These are phyloP conservation scores for Prosapia bicincta DNA, from an alignment of 2,888 invertebrate species.

Conservation along the genomic window DNA sequence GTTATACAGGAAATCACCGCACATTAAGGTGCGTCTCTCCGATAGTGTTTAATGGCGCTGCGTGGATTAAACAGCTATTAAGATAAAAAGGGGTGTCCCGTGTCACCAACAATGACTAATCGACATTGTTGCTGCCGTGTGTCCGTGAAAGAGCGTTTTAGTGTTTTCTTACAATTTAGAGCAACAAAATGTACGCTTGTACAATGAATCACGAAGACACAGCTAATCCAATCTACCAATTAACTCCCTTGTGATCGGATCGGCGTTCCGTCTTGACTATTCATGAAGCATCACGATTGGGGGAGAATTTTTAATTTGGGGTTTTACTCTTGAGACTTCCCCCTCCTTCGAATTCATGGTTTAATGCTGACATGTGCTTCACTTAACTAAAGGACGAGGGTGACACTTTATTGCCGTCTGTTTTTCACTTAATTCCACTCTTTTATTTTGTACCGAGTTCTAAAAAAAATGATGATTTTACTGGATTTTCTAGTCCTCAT, in stretches of 20 bases:
- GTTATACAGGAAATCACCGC: neutral
- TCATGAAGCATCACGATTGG: neutral
- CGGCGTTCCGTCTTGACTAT: neutral
- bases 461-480: too few relatives aligned
- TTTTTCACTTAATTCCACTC: too few relatives aligned
- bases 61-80: neutral
- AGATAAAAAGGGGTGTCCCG: neutral
- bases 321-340: neutral
- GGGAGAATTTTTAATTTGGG: neutral
- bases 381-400: neutral
- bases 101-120: too few relatives aligned
- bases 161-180: neutral
- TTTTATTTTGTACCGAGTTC: too few relatives aligned
- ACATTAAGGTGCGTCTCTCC: neutral
- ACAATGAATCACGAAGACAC: neutral
- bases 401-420: neutral
- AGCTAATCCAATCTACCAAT: neutral
- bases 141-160: neutral
- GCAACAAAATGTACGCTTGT: neutral
- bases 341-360: neutral
- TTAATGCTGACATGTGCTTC: neutral
- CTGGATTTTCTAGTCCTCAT: too few relatives aligned
- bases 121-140: neutral
- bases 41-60: neutral
- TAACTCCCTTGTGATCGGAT: neutral